A percentile compares a stretch with the other conserved stretches of the same genome.
phyloP scores from a whole-genome alignment of 2,113 vertebrate genomes.

The Ibidorhyncha struthersii region DNA sequence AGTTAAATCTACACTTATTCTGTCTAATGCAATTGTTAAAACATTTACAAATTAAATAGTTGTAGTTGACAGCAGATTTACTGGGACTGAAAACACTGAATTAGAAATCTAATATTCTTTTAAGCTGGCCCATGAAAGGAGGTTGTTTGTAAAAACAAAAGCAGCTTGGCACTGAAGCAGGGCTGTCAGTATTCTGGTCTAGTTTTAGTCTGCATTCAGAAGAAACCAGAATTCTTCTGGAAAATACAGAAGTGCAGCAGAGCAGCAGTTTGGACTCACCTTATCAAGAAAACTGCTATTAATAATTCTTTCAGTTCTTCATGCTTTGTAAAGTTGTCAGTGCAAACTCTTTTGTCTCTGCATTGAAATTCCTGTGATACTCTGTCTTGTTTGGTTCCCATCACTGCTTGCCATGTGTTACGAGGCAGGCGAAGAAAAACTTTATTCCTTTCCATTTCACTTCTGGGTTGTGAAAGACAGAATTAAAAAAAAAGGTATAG shows the following conservation, averaged over 20 bases:
- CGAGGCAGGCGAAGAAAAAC: not conserved
- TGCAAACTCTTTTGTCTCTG: not conserved
- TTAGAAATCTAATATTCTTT: not conserved
- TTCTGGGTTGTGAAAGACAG: not conserved
- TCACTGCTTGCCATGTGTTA: not conserved
- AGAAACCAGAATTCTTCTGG: not conserved
- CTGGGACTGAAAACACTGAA: not conserved
- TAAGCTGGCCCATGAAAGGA: not conserved
- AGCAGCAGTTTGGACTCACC: not conserved
- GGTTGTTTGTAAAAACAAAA: not conserved
- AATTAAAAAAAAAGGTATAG: not conserved
- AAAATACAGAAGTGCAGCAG: not conserved
- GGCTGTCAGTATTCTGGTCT: not conserved
- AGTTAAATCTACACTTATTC: not conserved
- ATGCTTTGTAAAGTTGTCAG: not conserved
- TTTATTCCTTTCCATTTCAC: not conserved
- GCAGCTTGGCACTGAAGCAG: fast-evolving
- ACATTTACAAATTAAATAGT: not conserved
- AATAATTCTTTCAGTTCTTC: not conserved
- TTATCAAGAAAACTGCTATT: not conserved
- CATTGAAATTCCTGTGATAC: not conserved
- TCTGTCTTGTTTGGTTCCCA: not conserved
- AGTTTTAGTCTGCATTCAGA: not conserved
- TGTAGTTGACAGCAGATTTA: not conserved
- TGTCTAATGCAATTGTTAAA: not conserved